These are phyloP conservation scores for Julus scandinavius DNA, from an alignment of 2,888 invertebrate species.

Conservation along the genomic window DNA sequence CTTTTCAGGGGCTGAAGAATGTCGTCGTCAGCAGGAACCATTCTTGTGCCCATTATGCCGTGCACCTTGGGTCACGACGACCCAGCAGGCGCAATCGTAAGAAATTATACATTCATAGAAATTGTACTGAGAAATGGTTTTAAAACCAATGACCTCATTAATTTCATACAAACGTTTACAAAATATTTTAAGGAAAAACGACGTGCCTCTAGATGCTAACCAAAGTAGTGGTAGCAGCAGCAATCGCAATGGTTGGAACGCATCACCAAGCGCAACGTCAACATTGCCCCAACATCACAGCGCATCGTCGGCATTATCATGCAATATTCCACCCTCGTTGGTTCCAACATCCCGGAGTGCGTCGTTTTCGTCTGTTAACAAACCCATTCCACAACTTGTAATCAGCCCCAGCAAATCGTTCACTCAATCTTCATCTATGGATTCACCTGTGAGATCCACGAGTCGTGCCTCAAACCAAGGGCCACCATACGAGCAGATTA, in stretches of 20 bases:
- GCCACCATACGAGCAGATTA: background rate
- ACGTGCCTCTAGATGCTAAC: background rate
- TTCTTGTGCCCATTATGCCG: slow-evolving; percentile 67
- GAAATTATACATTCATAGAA: background rate
- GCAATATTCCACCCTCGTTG: background rate
- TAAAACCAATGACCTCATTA: background rate
- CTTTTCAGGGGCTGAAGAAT: slow-evolving; percentile 66
- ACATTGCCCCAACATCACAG: background rate
- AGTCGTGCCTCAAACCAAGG: background rate
- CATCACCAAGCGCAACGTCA: background rate
- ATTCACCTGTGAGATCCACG: background rate
- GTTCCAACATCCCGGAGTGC: background rate
- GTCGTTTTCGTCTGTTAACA: background rate
- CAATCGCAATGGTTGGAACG: background rate
- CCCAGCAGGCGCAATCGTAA: background rate
- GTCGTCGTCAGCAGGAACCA: slow-evolving; percentile 64
- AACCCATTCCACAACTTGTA: slow-evolving; percentile 22
- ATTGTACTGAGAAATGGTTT: background rate
- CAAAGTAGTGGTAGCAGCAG: background rate
- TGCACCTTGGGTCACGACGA: slow-evolving; percentile 63
- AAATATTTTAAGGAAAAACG: background rate
- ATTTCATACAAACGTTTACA: background rate
- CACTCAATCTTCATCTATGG: background rate
- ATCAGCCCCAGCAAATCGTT: slow-evolving; percentile 26
- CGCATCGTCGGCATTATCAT: background rate